Evolutionary conservation across 2,888 invertebrate species (phyloP).

Genomic region (Stomorhina lunata): DNA sequence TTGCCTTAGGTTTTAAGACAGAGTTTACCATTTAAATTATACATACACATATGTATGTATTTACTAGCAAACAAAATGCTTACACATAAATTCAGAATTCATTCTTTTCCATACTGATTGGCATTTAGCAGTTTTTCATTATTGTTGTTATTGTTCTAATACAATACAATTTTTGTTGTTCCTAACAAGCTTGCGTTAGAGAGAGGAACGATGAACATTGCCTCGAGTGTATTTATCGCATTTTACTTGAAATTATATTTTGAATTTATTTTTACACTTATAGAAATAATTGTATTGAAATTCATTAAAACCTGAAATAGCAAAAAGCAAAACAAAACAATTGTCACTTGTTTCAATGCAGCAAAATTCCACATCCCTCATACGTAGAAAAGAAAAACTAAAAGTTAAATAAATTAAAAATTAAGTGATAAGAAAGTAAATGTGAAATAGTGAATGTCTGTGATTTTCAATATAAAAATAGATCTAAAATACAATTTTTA

Average conservation of each 20-base stretch:
- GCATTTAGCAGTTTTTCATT: constrained; percentile 36
- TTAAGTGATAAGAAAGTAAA: constrained; percentile 53
- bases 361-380: neutral
- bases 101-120: constrained; percentile 12
- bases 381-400: neutral
- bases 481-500: constrained; percentile 17
- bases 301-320: neutral
- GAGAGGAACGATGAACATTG: constrained; percentile 36
- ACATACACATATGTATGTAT: no score
- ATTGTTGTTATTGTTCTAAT: constrained; percentile 20
- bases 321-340: neutral
- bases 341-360: constrained; percentile 28
- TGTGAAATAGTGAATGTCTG: constrained; percentile 12
- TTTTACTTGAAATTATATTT: constrained; percentile 52
- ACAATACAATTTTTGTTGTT: constrained; percentile 20
- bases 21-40: no score
- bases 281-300: constrained; percentile 36
- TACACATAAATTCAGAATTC: no score
- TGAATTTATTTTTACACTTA: constrained; percentile 56
- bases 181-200: constrained; percentile 46
- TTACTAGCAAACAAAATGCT: no score
- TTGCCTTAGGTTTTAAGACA: no score
- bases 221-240: constrained; percentile 51
- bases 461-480: constrained; percentile 35
- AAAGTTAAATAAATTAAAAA: neutral